Percentiles rank a stretch among this genome's conserved stretches.
These are phyloP conservation scores for Anthrax anthrax DNA, from an alignment of 2,888 invertebrate genomes.

Conservation along the genomic window DNA sequence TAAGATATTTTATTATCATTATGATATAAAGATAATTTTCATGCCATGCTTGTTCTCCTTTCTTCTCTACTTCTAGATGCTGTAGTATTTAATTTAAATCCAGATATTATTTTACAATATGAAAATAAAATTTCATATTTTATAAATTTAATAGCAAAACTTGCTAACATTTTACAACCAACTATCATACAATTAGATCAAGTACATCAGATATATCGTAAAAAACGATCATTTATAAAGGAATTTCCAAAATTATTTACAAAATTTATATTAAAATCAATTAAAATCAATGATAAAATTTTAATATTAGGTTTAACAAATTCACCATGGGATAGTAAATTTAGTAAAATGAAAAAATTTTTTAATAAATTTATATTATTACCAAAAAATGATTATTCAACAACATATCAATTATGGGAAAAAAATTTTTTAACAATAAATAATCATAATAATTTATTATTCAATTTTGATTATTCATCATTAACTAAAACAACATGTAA, in stretches of 20 bases:
- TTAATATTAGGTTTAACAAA: constrained; percentile 39
- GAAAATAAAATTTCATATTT: constrained; percentile 47
- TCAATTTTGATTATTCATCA: constrained; percentile 18
- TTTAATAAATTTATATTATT: constrained; percentile 28
- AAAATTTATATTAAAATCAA: constrained; percentile 38
- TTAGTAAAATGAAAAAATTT: constrained; percentile 18
- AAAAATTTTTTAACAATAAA: constrained; percentile 19
- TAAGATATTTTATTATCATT: constrained; percentile 7
- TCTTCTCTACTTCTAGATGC: constrained; percentile 38
- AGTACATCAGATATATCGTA: constrained; percentile 42
- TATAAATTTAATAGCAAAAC: constrained; percentile 46
- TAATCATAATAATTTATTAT: constrained; percentile 14
- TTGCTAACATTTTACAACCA: constrained; percentile 44
- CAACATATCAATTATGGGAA: constrained; percentile 24
- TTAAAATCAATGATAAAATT: constrained; percentile 41
- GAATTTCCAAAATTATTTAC: constrained; percentile 42
- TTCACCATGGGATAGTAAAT: constrained; percentile 38
- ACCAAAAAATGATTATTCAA: constrained; percentile 29
- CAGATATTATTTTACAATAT: constrained; percentile 44
- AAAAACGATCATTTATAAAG: constrained; percentile 31
- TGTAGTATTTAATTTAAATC: constrained; percentile 48
- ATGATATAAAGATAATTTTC: no score
- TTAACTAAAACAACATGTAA: constrained; percentile 25
- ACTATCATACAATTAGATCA: constrained; percentile 43
- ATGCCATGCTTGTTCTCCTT: no score